A percentile compares a stretch with the other conserved stretches of the same genome.
Conservation (phyloP, 2,113 vertebrate genomes). For the Bujurquina vittata region DNA sequence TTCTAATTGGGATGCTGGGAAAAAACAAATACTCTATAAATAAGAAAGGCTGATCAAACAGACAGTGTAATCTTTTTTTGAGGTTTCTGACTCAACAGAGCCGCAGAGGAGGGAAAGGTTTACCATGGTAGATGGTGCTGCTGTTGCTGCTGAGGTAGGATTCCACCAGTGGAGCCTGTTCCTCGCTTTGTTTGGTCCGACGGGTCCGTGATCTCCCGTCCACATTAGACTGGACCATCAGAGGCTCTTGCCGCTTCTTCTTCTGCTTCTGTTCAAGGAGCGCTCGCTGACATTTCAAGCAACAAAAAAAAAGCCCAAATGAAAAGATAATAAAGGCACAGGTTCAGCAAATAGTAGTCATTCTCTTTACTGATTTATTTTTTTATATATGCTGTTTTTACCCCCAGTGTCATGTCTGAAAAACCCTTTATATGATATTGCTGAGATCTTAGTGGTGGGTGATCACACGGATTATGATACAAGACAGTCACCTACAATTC, state of each 20-base stretch:
- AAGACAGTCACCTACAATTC: background rate
- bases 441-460: background rate
- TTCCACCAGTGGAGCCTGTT: constrained; percentile 96
- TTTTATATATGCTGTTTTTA: background rate
- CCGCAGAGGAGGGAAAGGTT: background rate
- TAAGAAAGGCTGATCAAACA: background rate
- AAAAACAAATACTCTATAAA: constrained; percentile 9
- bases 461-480: background rate
- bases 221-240: constrained; percentile 97
- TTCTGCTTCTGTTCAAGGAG: constrained; percentile 97
- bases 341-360: background rate
- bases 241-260: constrained; percentile 96
- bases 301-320: background rate
- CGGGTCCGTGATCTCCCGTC: constrained; percentile 90
- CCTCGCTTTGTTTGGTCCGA: constrained; percentile 91
- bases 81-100: constrained; percentile 1
- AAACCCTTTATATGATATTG: background rate
- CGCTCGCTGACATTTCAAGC: constrained; percentile 81
- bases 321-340: background rate
- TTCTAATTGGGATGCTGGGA: background rate
- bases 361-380: background rate
- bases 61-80: constrained; percentile 8
- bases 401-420: background rate
- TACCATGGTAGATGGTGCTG: constrained; percentile 95
- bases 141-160: constrained; percentile 96